Conservation (phyloP, 2,113 vertebrate genomes). For the Gambusia affinis region DNA sequence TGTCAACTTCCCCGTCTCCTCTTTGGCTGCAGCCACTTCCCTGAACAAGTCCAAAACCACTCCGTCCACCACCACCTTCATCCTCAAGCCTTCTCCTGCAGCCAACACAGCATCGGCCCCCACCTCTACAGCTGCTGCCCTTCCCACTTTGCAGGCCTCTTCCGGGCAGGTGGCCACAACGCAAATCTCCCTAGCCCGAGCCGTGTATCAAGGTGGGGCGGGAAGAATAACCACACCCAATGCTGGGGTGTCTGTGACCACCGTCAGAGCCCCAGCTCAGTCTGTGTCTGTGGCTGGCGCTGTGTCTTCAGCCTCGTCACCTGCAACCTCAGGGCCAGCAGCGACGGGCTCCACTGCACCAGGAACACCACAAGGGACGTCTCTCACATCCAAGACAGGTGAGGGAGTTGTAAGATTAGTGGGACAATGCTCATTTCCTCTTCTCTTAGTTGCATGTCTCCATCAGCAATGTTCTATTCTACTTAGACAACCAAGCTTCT, state of each 20-base stretch:
- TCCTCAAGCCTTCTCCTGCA: constrained; percentile 72
- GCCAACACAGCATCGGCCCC: constrained; percentile 47
- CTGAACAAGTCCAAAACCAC: constrained; percentile 78
- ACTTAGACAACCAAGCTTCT: constrained; percentile 78
- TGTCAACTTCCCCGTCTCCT: constrained; percentile 78
- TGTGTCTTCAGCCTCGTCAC: constrained; percentile 74
- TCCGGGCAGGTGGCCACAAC: constrained; percentile 48
- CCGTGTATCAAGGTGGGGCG: constrained; percentile 77
- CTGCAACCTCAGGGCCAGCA: constrained; percentile 76
- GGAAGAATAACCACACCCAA: constrained; percentile 75
- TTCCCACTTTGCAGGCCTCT: constrained; percentile 59
- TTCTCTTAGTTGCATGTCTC: background rate
- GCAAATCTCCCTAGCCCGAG: constrained; percentile 76
- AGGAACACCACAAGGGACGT: constrained; percentile 76
- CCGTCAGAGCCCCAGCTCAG: constrained; percentile 74
- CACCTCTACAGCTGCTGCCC: constrained; percentile 32
- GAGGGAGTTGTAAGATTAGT: background rate
- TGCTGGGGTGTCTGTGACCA: constrained; percentile 79
- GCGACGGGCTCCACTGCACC: constrained; percentile 80
- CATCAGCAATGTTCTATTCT: background rate
- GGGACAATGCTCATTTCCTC: background rate
- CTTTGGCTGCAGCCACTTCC: constrained; percentile 67
- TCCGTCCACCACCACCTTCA: constrained; percentile 75
- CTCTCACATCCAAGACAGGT: constrained; percentile 83
- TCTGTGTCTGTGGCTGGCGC: constrained; percentile 77